phyloP scores from a whole-genome alignment of 2,888 invertebrate genomes.

The Petrolisthes cinctipes region DNA sequence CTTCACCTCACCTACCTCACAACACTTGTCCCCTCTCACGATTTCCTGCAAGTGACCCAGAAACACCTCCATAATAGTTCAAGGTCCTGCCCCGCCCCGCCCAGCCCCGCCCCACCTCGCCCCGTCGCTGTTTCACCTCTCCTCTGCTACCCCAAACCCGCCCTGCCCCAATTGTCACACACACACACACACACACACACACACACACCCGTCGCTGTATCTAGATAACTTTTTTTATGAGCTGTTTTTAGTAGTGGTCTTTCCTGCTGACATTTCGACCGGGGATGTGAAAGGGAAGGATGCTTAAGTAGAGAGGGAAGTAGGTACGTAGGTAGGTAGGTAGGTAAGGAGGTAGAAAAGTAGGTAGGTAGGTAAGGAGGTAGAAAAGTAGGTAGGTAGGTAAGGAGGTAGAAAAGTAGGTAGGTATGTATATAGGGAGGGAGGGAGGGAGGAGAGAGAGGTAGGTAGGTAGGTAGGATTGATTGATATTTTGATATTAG shows the following conservation, averaged over 20 bases:
- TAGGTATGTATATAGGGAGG: no score
- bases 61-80: no score
- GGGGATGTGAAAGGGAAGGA: not conserved
- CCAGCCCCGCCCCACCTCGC: no score
- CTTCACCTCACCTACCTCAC: no score
- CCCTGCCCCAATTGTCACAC: not conserved
- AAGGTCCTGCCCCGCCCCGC: no score
- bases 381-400: not conserved
- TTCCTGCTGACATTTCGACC: not conserved
- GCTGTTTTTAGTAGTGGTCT: not conserved
- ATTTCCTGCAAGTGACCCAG: no score
- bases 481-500: not conserved
- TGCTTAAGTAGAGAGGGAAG: not conserved
- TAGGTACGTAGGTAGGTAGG: not conserved
- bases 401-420: not conserved
- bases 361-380: not conserved
- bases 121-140: no score
- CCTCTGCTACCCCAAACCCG: no score
- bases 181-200: slow-evolving; percentile 9
- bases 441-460: no score
- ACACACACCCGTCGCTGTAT: not conserved
- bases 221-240: not conserved
- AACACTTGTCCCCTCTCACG: no score
- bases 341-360: not conserved
- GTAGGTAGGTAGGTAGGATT: not conserved